Evolutionary conservation across 2,888 invertebrate genomes (phyloP).

Genomic region (Hemicrepidius hirtus): DNA sequence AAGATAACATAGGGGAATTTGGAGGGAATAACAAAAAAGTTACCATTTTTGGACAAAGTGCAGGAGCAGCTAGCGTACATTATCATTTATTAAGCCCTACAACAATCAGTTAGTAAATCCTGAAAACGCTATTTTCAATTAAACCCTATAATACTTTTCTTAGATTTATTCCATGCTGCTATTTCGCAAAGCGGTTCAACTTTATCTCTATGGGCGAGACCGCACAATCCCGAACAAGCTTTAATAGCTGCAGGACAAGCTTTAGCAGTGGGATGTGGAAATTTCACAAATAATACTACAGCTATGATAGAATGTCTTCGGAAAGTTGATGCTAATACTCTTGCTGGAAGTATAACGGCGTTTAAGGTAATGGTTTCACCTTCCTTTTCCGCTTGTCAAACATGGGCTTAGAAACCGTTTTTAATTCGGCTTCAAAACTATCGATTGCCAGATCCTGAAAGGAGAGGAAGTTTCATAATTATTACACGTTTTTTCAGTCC

Average conservation of each 20-base stretch:
- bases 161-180: conserved; percentile 71
- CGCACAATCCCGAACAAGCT: conserved; percentile 60
- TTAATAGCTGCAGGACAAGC: conserved; percentile 69
- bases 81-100: conserved; percentile 72
- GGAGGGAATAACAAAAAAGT: conserved; percentile 71
- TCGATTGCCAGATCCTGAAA: no score
- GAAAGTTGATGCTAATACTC: conserved; percentile 66
- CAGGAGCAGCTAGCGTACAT: conserved; percentile 72
- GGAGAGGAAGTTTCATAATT: no score
- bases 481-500: conserved; percentile 61
- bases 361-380: conserved; percentile 74
- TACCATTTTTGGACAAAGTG: conserved; percentile 74
- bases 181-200: conserved; percentile 74
- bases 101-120: conserved; percentile 64
- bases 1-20: conserved; percentile 70
- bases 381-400: no score
- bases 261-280: conserved; percentile 68
- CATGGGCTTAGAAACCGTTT: no score
- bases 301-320: conserved; percentile 71
- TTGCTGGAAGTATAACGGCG: conserved; percentile 70
- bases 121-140: not conserved
- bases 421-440: no score
- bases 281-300: conserved; percentile 62
- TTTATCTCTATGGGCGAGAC: conserved; percentile 68
- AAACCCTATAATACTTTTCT: not conserved